A percentile compares a stretch with the other conserved stretches of the same genome.
Conservation (phyloP, 2,797 vertebrate genomes). For the Hozukius guyotensis region DNA sequence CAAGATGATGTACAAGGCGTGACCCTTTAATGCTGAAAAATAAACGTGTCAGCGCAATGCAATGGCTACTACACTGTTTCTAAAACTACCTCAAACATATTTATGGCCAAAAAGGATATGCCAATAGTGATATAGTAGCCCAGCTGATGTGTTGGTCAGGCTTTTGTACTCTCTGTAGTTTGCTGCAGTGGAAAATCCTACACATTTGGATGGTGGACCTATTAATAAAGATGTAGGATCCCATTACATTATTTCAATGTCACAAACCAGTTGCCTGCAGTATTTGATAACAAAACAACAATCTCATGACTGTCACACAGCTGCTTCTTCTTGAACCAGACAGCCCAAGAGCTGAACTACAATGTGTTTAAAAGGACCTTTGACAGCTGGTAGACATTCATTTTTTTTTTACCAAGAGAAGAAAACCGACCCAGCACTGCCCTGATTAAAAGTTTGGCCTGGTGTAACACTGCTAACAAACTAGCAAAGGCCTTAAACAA, state of each 20-base stretch:
- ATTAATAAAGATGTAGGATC: background rate
- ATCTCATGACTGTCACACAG: background rate
- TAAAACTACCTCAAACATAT: background rate
- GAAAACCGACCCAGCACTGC: background rate
- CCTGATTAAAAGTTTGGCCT: slow-evolving; percentile 32
- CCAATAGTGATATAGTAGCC: background rate
- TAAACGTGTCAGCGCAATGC: background rate
- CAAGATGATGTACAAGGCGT: background rate
- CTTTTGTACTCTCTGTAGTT: background rate
- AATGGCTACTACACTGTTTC: background rate
- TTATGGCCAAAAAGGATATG: background rate
- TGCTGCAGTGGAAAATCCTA: background rate
- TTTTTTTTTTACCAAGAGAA: background rate
- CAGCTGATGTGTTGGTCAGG: background rate
- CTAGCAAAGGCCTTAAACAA: no score
- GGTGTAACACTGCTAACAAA: slow-evolving; percentile 11
- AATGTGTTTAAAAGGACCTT: background rate
- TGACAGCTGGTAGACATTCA: background rate
- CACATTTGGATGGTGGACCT: background rate
- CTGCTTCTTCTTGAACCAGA: background rate
- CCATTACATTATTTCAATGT: background rate
- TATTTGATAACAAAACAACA: background rate
- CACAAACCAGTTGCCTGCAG: background rate
- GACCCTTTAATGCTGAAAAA: background rate
- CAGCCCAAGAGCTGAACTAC: background rate